Evolutionary conservation across 2,113 vertebrate genomes (phyloP).

Genomic region (Gnathonemus longibarbis): DNA sequence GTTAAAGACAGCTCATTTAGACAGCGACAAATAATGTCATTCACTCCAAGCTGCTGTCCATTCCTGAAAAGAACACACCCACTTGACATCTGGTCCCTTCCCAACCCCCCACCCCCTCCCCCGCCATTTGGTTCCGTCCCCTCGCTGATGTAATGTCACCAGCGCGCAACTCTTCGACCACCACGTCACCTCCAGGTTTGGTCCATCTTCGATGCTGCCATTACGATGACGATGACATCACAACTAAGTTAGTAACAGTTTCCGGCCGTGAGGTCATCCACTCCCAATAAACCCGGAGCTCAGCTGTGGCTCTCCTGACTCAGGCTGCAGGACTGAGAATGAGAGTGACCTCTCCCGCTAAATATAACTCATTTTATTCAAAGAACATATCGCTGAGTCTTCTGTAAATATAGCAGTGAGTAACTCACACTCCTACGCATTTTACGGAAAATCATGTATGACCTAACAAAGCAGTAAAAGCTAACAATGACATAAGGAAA

Average conservation of each 20-base stretch:
- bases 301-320: neutral
- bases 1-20: neutral
- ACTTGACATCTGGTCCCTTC: neutral
- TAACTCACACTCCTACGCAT: neutral
- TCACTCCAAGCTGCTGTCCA: neutral
- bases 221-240: conserved; percentile 32
- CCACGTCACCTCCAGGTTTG: neutral
- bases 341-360: neutral
- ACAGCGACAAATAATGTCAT: neutral
- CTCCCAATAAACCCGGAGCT: conserved; percentile 34
- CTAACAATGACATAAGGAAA: neutral
- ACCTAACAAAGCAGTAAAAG: neutral
- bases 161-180: neutral
- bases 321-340: neutral
- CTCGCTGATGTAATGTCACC: neutral
- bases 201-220: neutral
- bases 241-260: conserved; percentile 33
- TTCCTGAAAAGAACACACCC: neutral
- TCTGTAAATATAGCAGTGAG: conserved; percentile 7
- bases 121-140: neutral
- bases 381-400: neutral
- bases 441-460: neutral
- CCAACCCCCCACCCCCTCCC: neutral
- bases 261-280: conserved; percentile 46
- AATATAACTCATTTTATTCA: neutral